Evolutionary conservation across 2,888 invertebrate species (phyloP), one percentile per base, ranked within the genome.

Genomic region (Tiliacea aurago): DNA sequence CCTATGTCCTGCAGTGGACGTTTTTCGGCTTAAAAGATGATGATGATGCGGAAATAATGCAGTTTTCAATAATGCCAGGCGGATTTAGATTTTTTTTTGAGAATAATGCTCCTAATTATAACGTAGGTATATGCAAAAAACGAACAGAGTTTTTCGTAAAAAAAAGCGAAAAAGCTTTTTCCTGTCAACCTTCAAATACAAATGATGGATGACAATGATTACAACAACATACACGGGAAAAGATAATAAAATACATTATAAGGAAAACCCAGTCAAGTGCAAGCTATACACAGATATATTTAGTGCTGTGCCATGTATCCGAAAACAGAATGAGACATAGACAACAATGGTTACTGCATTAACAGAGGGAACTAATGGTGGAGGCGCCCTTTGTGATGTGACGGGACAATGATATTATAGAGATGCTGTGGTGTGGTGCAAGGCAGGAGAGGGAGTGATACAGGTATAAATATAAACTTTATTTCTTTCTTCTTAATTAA

Each of bases 321-420:
- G 15, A 80, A 78, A 73, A 73, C 61, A 68, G 73, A 73, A 73
- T 64, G 65, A 66, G 56, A 62, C 20, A 41, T 45, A 61, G 13
- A 28, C n/a, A 61, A 78, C 70, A 84, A 84, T 75, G 63, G 79
- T 58, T 64, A 62, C 33, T 76, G 84, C 84, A 84, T 81, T 81
- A 76, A 79, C 74, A 79, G 74, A 78, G 45, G 13, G 28, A 77
- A 82, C 75, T 77, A 80, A 84, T 80, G 72, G 79, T 20, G 71
- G 76, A 69, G 70, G 45, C 72, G 53, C 74, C 73, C 56, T 84
- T 84, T 84, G 82, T 81, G 68, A 51, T 62, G 66, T 20, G 61
- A 64, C 43, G n/a, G 59, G 37, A 84, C 81, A 76, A 76, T 73
- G 73, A 79, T 74, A 84, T 79, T 70, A 84, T 74, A 72, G 74